Evolutionary conservation across 2,113 vertebrate genomes (phyloP), one percentile per base, ranked within the genome.

Genomic region (Colius striatus): DNA sequence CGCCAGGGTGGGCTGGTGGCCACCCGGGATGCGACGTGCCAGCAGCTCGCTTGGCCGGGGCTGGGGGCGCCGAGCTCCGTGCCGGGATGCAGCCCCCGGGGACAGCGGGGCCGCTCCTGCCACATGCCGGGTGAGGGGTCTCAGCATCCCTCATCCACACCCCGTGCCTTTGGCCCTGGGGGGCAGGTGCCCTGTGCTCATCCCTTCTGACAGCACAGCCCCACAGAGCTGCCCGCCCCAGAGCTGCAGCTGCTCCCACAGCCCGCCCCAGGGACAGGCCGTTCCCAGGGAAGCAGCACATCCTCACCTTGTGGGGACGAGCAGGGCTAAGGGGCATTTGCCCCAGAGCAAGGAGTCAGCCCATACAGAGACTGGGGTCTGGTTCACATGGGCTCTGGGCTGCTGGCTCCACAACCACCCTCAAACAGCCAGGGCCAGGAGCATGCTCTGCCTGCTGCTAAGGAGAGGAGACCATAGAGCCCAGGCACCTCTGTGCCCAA

Each of bases 21-120:
- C 61, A 66, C 21, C 36, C 5, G 5, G 38, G 29, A 7, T 3
- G n/a, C 57, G 88, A 62, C 5, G 0, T 7, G 68, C 20, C 77
- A 32, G 45, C 63, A 13, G 34, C 41, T 23, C 53, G 22, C 11
- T 22, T 2, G 26, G 1, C 1, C 36, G 1, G 51, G 22, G 50
- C 66, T 62, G 53, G 51, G 13, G 3, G 0, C 0, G 1, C 57
- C 0, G 3, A 17, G 29, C 10, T 58, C 45, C 1, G 1, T 2
- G 22, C 45, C 74, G n/a, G 57, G 26, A 29, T 4, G 2, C 54
- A 74, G 45, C 26, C 30, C 5, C 7, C 1, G 2, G 16, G 11
- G 25, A 4, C 6, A 15, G 36, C 1, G 1, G 36, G 32, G 16
- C 27, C 16, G 50, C 27, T 53, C 36, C 63, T 0, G 4, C n/a